Base-by-base conservation (phyloP, 2,113 vertebrate species). In the Atherinomorus stipes region DNA sequence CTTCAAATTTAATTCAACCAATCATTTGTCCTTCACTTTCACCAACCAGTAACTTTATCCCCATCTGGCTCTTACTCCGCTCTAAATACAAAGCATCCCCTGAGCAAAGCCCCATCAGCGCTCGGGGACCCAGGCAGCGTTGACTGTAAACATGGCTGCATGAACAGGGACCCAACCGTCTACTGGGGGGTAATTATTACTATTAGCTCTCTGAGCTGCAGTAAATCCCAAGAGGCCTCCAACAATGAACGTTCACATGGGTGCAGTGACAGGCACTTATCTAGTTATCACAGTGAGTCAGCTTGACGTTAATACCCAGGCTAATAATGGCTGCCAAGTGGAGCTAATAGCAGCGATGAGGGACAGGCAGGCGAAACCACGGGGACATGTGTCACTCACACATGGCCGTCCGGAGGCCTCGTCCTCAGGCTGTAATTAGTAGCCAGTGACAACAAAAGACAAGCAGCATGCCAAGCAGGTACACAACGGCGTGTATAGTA, bases 251-350 rank as follows among this genome's bases (percentile, higher is more conserved):
- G 64, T 58, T 70, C 88, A 81, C 86, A 61, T 50, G 88, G 85
- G 81, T 57, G 61, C 73, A 8, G 68, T 28, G 77, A 80, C 83
- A 70, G 67, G 11, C 68, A 52, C 75, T 84, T 74, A 52, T 69
- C 77, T 19, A 19, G 68, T 64, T 71, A 70, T 74, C 75, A 71
- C 63, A 57, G 68, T 22, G 67, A 85, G 85, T 83, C 84, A 69
- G 84, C 77, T 2, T 40, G 68, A 75, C 65, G 11, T 34, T 90
- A 87, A 91, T 91, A 90, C 88, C 88, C 84, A 64, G 65, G 85
- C 79, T 88, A 87, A 90, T 93, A 93, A 93, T 90, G 87, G 88
- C 91, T 93, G 92, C 72, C 78, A 93, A 93, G 88, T 78, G 85
- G 78, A 83, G 84, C 72, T 92, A 92, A 90, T 81, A 85, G 77